Evolutionary conservation across 2,888 invertebrate species (phyloP).

Genomic region (Drosophila borborema): DNA sequence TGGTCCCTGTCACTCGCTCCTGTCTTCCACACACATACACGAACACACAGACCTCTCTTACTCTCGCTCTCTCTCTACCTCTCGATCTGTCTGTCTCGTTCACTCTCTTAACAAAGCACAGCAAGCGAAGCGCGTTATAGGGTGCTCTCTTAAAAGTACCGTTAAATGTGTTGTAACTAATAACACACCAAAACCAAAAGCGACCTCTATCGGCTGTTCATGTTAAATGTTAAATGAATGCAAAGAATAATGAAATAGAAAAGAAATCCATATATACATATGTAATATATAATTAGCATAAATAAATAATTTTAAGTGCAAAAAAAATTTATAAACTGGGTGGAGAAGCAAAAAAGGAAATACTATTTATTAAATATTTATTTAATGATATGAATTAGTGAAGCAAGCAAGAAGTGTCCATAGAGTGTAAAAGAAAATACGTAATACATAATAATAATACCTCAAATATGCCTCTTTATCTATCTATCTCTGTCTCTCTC

Average conservation of each 20-base stretch:
- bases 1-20: neutral
- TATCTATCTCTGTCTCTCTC: slow-evolving; percentile 32
- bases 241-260: slow-evolving; percentile 14
- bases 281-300: slow-evolving; percentile 70
- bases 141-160: slow-evolving; percentile 34
- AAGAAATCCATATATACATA: slow-evolving; percentile 30
- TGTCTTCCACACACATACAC: slow-evolving; percentile 3
- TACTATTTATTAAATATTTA: slow-evolving; percentile 61
- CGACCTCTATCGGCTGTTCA: slow-evolving; percentile 50
- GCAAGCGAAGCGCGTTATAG: slow-evolving; percentile 43
- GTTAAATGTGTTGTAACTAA: slow-evolving; percentile 21
- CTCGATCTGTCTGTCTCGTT: slow-evolving; percentile 11
- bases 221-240: slow-evolving; percentile 38
- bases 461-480: slow-evolving; percentile 33
- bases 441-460: slow-evolving; percentile 43
- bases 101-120: slow-evolving; percentile 40
- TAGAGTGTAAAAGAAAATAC: slow-evolving; percentile 47
- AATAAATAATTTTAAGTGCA: slow-evolving; percentile 74
- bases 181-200: slow-evolving; percentile 29
- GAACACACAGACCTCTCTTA: slow-evolving; percentile 5
- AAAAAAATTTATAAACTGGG: slow-evolving; percentile 83
- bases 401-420: slow-evolving; percentile 42
- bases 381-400: slow-evolving; percentile 40
- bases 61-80: slow-evolving; percentile 1
- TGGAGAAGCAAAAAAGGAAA: slow-evolving; percentile 76